Evolutionary conservation across 2,797 vertebrate species (phyloP), one percentile per base, ranked within the genome.

Genomic region (Oryzias sinensis): DNA sequence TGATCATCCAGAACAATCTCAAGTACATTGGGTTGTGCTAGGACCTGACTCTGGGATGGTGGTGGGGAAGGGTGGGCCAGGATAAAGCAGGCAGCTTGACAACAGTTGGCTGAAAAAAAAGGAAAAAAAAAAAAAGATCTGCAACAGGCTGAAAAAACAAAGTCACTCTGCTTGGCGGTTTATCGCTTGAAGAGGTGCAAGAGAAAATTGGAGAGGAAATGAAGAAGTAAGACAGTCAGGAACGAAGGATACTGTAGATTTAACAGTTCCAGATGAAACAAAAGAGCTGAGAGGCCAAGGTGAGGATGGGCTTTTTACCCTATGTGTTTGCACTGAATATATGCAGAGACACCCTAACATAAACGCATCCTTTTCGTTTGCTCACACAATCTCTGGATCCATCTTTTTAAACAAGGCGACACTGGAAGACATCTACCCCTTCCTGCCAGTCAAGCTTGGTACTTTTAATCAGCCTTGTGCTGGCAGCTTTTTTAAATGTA

Each of bases 1-100:
- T 99, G 92, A 99, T 99, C 85, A 99, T 99, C 88, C 97, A 99
- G 92, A 99, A 99, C 93, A 99, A 99, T 92, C 96, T 99, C 75
- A 99, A 99, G 90, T 99, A 99, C 86, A 99, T 99, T 59, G 97
- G 97, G 77, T 93, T 99, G 84, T 99, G 97, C 94, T 99, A 96
- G 93, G 87, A 83, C 85, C 67, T 70, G 87, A 84, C 56, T 42
- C 37, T 49, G 62, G 75, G 69, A 63, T 44, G 62, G 72, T 42
- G 27, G 43, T 41, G 44, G 44, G 22, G 47, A 43, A 18, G 27
- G 24, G 52, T 13, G 43, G 27, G 29, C 47, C 24, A 49, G 49
- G 64, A 49, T 33, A 7, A 62, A 49, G 70, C 5, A 14, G 74
- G 68, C 61, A 51, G 52, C 68, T 53, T 49, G 65, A 76, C 61